phyloP scores from a whole-genome alignment of 2,888 invertebrate species.

The Sinelater perroti region DNA sequence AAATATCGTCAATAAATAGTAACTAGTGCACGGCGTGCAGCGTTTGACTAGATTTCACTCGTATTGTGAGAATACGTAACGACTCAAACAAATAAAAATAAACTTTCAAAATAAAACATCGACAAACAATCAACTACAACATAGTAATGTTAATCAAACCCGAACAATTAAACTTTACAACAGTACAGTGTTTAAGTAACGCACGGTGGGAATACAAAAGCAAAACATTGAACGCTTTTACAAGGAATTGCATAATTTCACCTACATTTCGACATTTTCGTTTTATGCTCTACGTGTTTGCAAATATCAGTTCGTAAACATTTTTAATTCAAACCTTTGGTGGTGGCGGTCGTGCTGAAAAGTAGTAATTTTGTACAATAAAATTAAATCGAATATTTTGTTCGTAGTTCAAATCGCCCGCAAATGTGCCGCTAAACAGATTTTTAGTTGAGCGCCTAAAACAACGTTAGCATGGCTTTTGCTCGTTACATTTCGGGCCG shows the following conservation, averaged over 20 bases:
- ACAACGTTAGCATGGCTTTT: slow-evolving; percentile 35
- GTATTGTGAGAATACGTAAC: slow-evolving; percentile 45
- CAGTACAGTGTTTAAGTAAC: slow-evolving; percentile 5
- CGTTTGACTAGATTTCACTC: slow-evolving; percentile 59
- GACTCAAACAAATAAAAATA: slow-evolving; percentile 43
- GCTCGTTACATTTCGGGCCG: slow-evolving; percentile 14
- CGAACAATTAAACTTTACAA: slow-evolving; percentile 6
- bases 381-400: too few species aligned
- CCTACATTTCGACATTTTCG: slow-evolving; percentile 8
- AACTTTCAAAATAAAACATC: slow-evolving; percentile 41
- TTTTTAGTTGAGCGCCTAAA: slow-evolving; percentile 27
- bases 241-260: slow-evolving; percentile 5
- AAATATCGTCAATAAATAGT: slow-evolving; percentile 10
- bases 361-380: slow-evolving; percentile 10
- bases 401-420: slow-evolving; percentile 5
- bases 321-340: too few species aligned
- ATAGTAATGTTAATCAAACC: slow-evolving; percentile 25
- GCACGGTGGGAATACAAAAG: slow-evolving; percentile 15
- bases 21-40: slow-evolving; percentile 20
- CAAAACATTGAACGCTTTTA: slow-evolving; percentile 12
- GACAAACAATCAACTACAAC: slow-evolving; percentile 27
- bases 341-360: slow-evolving; percentile 1
- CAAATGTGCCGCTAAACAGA: slow-evolving; percentile 33
- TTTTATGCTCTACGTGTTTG: slow-evolving; percentile 55
- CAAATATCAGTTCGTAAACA: slow-evolving; percentile 42